Conservation (phyloP, 2,113 vertebrate species). For the Ammodytes marinus region DNA sequence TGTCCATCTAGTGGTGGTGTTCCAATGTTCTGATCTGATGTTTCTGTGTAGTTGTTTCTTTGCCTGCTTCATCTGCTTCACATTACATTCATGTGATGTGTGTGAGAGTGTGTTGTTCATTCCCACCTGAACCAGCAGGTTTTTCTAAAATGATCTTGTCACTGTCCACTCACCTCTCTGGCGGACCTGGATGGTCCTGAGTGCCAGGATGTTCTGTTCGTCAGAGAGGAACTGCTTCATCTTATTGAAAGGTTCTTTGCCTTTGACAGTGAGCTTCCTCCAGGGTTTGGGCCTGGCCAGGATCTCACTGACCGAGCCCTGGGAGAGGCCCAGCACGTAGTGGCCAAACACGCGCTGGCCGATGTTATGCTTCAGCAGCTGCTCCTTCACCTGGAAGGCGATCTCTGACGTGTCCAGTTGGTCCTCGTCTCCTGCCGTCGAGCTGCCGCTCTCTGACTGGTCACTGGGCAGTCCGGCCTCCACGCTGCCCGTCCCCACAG, state of each 20-base stretch:
- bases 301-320: constrained; percentile 99
- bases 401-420: constrained; percentile 96
- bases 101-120: not conserved
- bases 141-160: not conserved
- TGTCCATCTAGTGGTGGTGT: too few species aligned
- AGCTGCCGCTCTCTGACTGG: constrained; percentile 84
- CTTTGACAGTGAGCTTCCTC: constrained; percentile 99
- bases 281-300: constrained; percentile 98
- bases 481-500: constrained; percentile 32
- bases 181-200: constrained; percentile 98
- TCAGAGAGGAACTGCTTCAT: constrained; percentile 99
- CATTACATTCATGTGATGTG: too few species aligned
- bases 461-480: constrained; percentile 87
- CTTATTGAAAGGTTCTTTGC: constrained; percentile 98
- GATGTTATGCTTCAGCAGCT: constrained; percentile 98
- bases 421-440: constrained; percentile 88
- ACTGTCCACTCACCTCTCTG: constrained; percentile 92
- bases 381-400: constrained; percentile 98
- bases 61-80: too few species aligned
- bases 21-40: too few species aligned
- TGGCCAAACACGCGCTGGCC: constrained; percentile 98
- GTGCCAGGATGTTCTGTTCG: constrained; percentile 97
- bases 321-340: constrained; percentile 96
- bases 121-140: not conserved
- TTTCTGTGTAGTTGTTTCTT: too few species aligned